phyloP scores from a whole-genome alignment of 2,888 invertebrate species.

The Drosophila kuntzei region DNA sequence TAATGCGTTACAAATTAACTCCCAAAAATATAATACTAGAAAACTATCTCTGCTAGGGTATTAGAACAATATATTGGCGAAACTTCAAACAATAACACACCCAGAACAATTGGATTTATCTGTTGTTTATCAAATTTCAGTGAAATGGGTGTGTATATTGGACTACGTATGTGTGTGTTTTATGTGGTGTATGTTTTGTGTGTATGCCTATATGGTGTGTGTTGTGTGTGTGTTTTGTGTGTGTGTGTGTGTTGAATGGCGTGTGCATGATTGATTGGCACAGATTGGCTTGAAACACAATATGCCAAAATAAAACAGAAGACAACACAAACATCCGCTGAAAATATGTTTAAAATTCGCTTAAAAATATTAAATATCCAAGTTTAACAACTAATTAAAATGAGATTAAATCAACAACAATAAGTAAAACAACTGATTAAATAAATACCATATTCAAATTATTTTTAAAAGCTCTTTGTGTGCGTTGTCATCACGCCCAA shows the following conservation, averaged over 20 bases:
- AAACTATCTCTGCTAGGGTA: background rate
- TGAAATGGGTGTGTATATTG: background rate
- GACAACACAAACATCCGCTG: constrained; percentile 4
- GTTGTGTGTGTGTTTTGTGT: constrained; percentile 8
- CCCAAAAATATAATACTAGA: background rate
- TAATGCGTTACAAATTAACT: background rate
- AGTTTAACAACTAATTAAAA: background rate
- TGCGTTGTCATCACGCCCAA: background rate
- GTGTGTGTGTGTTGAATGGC: constrained; percentile 25
- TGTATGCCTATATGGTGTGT: background rate
- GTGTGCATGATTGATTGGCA: constrained; percentile 66
- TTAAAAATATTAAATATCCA: background rate
- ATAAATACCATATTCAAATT: background rate
- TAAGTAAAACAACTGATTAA: background rate
- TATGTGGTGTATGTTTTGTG: background rate
- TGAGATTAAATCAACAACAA: constrained; percentile 1
- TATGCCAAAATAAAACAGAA: constrained; percentile 24
- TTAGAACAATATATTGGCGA: background rate
- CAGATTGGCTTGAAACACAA: constrained; percentile 62
- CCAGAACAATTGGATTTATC: constrained; percentile 8
- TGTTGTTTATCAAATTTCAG: constrained; percentile 36
- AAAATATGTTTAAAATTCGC: constrained; percentile 18
- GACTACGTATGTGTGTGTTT: background rate
- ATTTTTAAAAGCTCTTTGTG: background rate
- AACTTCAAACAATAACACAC: constrained; percentile 34